Base-by-base conservation (phyloP, 2,113 vertebrate genomes). In the Raja brachyura region DNA sequence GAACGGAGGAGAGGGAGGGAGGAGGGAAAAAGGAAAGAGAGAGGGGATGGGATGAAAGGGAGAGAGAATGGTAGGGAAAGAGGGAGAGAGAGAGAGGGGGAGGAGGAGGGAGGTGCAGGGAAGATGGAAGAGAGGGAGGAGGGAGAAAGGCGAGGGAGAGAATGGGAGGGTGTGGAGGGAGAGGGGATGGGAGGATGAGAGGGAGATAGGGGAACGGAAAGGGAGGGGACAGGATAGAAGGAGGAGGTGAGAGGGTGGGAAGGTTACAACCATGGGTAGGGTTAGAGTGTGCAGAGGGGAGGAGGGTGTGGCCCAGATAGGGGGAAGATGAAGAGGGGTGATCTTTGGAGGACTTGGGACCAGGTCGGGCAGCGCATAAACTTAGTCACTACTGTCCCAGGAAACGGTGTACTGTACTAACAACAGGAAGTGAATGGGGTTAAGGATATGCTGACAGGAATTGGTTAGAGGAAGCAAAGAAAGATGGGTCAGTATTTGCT, bases 11-110 rank as follows among this genome's bases (percentile, higher is more conserved):
- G 39, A 48, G 6, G 1, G 10, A 22, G 70, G 20, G 3, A 0
- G 74, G 28, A 10, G 0, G 9, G 7, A 9, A 1, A 22, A 22
- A 0, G 4, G 18, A 28, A 2, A 28, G 28, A 22, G 28, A 11
- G 25, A 1, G 74, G n/a, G 39, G 39, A 10, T 3, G 70, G 16
- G 0, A 22, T 3, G 70, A 73, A 13, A 22, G 0, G 68, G 6
- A 10, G 0, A 31, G 93, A 14, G 90, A 39, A 48, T 39, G 79
- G 39, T 8, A 77, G 20, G 93, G 93, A 93, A 93, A 94, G 20
- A 25, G 73, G 1, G 20, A 6, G 73, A 4, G 22, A 6, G 20
- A 6, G 22, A 22, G 73, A 5, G 8, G 3, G 73, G 22, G 73
- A 31, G 8, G 13, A 31, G 75, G 28, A 9, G 8, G n/a, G 28